Percentiles rank a stretch among this genome's conserved stretches.
Conservation (phyloP, 2,113 vertebrate species). For the Anser cygnoides region DNA sequence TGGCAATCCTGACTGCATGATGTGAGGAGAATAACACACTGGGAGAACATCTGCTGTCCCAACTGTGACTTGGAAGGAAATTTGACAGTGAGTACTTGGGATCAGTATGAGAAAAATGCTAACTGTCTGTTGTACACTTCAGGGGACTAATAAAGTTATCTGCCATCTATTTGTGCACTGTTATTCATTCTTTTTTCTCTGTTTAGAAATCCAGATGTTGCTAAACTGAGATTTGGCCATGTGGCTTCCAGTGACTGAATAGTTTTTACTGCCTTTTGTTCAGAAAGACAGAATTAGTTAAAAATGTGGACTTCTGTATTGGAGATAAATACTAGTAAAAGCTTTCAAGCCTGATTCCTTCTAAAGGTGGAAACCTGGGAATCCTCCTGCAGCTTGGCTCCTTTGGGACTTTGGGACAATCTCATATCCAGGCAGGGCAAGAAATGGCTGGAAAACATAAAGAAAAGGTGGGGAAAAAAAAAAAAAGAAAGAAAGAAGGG, state of each 20-base stretch:
- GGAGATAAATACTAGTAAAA: not conserved
- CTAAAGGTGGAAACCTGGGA: not conserved
- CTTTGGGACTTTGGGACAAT: not conserved
- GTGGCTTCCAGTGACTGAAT: not conserved
- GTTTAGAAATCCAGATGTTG: slow-evolving; percentile 36
- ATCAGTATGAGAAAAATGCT: slow-evolving; percentile 62
- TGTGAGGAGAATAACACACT: not conserved
- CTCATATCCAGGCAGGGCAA: not conserved
- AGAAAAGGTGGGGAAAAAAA: not conserved
- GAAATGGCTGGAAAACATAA: not conserved
- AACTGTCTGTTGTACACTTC: not conserved
- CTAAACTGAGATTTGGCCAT: not conserved
- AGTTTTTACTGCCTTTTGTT: not conserved
- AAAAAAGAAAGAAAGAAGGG: not conserved
- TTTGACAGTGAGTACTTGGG: not conserved
- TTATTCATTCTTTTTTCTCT: not conserved
- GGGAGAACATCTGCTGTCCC: slow-evolving; percentile 73
- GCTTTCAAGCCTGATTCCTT: not conserved
- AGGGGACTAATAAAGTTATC: not conserved
- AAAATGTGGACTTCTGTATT: not conserved
- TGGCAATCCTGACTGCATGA: not conserved
- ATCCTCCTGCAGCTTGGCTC: not conserved
- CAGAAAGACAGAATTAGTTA: not conserved
- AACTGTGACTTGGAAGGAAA: slow-evolving; percentile 48
- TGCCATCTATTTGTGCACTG: not conserved